These are phyloP conservation scores for Xiphophorus hellerii DNA, from an alignment of 2,113 vertebrate genomes.

Conservation along the genomic window DNA sequence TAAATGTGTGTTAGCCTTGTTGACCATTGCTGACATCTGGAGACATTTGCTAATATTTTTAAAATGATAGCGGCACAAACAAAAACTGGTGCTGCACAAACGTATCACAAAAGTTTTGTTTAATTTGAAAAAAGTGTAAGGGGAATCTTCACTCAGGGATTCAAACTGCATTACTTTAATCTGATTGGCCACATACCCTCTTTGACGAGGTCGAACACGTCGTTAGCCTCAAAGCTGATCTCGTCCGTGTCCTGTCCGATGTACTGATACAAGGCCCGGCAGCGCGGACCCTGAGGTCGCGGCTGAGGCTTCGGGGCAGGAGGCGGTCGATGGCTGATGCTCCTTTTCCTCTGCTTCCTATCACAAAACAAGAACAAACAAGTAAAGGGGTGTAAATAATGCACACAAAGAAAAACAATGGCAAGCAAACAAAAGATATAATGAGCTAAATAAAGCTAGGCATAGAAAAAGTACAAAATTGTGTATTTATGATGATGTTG, in stretches of 20 bases:
- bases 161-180: neutral
- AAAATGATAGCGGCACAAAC: no score
- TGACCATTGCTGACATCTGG: no score
- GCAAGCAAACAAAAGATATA: neutral
- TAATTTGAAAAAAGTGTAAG: no score
- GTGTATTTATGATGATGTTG: neutral
- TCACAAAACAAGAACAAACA: neutral
- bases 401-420: neutral
- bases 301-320: slow-evolving; percentile 86
- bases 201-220: slow-evolving; percentile 87
- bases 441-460: neutral
- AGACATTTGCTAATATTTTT: no score
- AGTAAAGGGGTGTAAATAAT: no score
- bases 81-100: no score
- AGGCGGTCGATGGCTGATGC: slow-evolving; percentile 84
- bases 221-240: slow-evolving; percentile 90
- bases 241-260: slow-evolving; percentile 92
- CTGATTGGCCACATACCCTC: slow-evolving; percentile 82
- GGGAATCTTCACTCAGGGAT: no score
- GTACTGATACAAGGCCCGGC: slow-evolving; percentile 91
- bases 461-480: neutral
- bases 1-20: no score
- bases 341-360: slow-evolving; percentile 90
- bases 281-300: slow-evolving; percentile 78
- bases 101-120: no score